Evolutionary conservation across 2,797 vertebrate species (phyloP).

Genomic region (Philypnodon macrostomus): DNA sequence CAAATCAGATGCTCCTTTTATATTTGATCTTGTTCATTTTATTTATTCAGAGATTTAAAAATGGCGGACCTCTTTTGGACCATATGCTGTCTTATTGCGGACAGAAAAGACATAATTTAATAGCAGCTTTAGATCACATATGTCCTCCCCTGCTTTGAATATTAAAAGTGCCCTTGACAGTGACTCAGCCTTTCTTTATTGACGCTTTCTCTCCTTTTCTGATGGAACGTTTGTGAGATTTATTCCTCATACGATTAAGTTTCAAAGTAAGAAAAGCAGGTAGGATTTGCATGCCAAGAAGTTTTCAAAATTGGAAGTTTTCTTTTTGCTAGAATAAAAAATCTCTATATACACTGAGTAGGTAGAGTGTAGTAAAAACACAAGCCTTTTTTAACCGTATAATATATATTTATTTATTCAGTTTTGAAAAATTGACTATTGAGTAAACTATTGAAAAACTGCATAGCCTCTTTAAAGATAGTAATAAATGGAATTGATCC

Average conservation of each 20-base stretch:
- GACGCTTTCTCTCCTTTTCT: conserved; percentile 42
- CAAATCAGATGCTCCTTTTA: conserved; percentile 34
- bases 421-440: no score
- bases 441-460: no score
- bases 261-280: conserved; percentile 16
- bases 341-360: no score
- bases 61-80: conserved; percentile 35
- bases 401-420: no score
- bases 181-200: conserved; percentile 56
- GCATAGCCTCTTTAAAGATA: not conserved
- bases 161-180: conserved; percentile 59
- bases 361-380: no score
- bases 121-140: conserved; percentile 45
- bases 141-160: conserved; percentile 36
- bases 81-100: conserved; percentile 50
- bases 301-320: not conserved
- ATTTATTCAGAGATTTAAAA: conserved; percentile 45
- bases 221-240: conserved; percentile 32
- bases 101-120: conserved; percentile 37
- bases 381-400: no score
- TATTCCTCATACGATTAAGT: conserved; percentile 13
- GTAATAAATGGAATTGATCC: conserved; percentile 4
- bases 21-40: conserved; percentile 33
- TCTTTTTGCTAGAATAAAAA: not conserved
- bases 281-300: conserved; percentile 11